These are phyloP conservation scores for Malacoraja senta DNA, from an alignment of 2,797 vertebrate species.

Conservation along the genomic window DNA sequence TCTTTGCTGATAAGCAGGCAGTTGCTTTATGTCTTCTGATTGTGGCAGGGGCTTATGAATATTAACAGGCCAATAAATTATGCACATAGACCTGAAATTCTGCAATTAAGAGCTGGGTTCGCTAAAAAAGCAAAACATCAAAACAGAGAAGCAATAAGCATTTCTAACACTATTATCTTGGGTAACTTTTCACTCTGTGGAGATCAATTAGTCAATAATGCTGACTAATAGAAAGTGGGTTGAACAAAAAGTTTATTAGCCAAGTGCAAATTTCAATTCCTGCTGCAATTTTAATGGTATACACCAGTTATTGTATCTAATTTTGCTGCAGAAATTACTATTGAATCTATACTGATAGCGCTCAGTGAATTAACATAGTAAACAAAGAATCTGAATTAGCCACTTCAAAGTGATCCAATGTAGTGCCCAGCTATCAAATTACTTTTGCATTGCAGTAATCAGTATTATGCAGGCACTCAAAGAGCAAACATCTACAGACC, in stretches of 20 bases:
- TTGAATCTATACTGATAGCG: not conserved
- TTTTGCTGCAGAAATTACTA: not conserved
- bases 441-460: not conserved
- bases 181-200: not conserved
- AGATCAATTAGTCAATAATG: not conserved
- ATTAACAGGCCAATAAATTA: not conserved
- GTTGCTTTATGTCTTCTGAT: not conserved
- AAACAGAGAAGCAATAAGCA: not conserved
- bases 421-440: not conserved
- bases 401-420: not conserved
- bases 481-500: not conserved
- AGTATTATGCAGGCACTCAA: not conserved
- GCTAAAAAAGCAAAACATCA: not conserved
- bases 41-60: not conserved
- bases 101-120: not conserved
- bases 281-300: not conserved
- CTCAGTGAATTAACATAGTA: not conserved
- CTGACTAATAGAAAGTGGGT: not conserved
- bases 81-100: not conserved
- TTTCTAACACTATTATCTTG: not conserved
- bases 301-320: not conserved
- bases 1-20: not conserved
- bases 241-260: not conserved
- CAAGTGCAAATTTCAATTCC: not conserved
- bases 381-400: not conserved